Conservation (phyloP, 2,888 invertebrate species). For the Scelioninae gen. 1 region DNA sequence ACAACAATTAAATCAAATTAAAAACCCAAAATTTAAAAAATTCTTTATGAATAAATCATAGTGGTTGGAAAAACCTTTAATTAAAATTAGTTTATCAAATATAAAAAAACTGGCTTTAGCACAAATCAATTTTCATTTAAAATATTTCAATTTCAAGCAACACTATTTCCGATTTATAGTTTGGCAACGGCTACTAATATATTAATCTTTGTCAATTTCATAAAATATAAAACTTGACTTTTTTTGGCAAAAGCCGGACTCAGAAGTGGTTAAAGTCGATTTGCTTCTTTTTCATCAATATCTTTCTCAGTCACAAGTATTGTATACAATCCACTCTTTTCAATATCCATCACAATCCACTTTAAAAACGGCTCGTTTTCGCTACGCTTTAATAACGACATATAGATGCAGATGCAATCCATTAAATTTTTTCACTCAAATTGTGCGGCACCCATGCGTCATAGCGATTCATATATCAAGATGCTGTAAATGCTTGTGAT, state of each 20-base stretch:
- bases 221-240: conserved; percentile 18
- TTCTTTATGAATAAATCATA: too few species aligned
- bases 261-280: conserved; percentile 4
- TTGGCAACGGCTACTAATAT: conserved; percentile 16
- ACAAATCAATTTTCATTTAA: conserved; percentile 13
- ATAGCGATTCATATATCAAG: conserved; percentile 37
- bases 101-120: background rate
- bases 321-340: conserved; percentile 21
- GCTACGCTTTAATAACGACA: conserved; percentile 44
- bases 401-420: conserved; percentile 50
- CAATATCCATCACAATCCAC: conserved; percentile 34
- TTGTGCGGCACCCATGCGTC: conserved; percentile 38
- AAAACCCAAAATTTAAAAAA: too few species aligned
- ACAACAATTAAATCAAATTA: too few species aligned
- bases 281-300: conserved; percentile 23
- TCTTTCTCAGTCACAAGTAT: conserved; percentile 20
- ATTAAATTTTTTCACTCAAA: conserved; percentile 45
- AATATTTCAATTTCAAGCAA: background rate
- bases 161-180: conserved; percentile 1
- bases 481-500: conserved; percentile 40
- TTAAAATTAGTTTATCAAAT: background rate
- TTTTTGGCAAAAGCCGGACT: conserved; percentile 5
- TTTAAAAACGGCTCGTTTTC: conserved; percentile 35
- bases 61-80: background rate
- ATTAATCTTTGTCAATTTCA: conserved; percentile 35